These are phyloP conservation scores for Eristalinus aeneus DNA, from an alignment of 2,888 invertebrate species.

Conservation along the genomic window DNA sequence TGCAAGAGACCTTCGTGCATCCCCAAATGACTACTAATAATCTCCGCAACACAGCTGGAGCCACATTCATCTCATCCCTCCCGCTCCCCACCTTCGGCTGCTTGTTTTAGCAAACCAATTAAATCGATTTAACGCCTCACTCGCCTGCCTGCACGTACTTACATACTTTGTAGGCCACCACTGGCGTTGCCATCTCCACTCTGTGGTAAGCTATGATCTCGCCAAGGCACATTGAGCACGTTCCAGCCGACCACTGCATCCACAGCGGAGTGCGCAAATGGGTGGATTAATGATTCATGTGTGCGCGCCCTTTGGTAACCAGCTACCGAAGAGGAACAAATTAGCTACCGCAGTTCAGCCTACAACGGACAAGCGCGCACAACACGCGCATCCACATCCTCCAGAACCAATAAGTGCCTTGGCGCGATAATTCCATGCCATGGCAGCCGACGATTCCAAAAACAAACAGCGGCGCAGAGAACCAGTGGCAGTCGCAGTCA, in stretches of 20 bases:
- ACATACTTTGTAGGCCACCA: conserved; percentile 7
- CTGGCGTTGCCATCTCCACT: not conserved
- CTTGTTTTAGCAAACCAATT: conserved; percentile 40
- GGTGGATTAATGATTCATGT: conserved; percentile 56
- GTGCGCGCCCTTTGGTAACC: conserved; percentile 42
- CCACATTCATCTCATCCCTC: not conserved
- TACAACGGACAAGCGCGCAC: conserved; percentile 60
- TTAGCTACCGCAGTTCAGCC: conserved; percentile 67
- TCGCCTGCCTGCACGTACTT: conserved; percentile 11
- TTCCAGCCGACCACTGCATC: not conserved
- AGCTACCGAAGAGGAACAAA: conserved; percentile 65
- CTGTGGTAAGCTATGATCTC: not conserved
- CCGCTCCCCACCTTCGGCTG: not conserved
- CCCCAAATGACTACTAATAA: not conserved
- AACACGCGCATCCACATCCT: conserved; percentile 40
- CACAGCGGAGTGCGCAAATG: not conserved
- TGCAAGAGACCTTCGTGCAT: no score
- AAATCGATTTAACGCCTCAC: conserved; percentile 48
- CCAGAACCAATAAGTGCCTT: conserved; percentile 57
- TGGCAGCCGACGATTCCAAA: not conserved
- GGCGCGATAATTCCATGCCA: conserved; percentile 56
- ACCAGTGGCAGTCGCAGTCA: not conserved
- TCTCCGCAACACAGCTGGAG: not conserved
- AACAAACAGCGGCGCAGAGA: conserved; percentile 15
- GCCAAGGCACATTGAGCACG: not conserved